These are phyloP conservation scores for Ranitomeya imitator DNA, from an alignment of 2,113 vertebrate species.

Conservation along the genomic window DNA sequence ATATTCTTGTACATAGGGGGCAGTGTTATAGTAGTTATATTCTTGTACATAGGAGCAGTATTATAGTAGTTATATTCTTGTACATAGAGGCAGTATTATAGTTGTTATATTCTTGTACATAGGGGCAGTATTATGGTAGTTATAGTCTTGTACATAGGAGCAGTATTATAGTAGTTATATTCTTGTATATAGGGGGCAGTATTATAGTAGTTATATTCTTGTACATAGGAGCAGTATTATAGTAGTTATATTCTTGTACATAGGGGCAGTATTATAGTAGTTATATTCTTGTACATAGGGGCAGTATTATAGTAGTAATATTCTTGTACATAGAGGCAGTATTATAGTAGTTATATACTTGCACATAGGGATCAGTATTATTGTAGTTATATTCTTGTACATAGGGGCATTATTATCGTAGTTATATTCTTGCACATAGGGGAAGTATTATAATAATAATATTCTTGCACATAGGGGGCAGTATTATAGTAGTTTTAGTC, in stretches of 20 bases:
- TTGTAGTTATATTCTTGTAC: slow-evolving; percentile 4
- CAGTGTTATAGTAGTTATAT: not conserved
- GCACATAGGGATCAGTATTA: not conserved
- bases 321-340: not conserved
- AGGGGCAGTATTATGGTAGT: not conserved
- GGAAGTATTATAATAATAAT: not conserved
- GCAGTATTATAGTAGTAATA: not conserved
- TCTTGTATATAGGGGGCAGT: not conserved
- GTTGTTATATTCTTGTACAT: not conserved
- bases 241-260: slow-evolving; percentile 7
- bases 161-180: slow-evolving; percentile 4
- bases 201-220: not conserved
- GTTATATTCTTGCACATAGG: not conserved
- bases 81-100: not conserved
- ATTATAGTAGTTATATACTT: not conserved
- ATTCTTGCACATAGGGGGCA: not conserved
- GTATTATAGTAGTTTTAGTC: not conserved
- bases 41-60: not conserved
- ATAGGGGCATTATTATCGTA: not conserved
- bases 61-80: not conserved
- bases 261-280: not conserved
- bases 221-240: not conserved
- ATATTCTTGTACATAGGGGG: not conserved
- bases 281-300: not conserved
- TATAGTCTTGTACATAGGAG: not conserved